Evolutionary conservation across 2,888 invertebrate genomes (phyloP).

Genomic region (Pollenia griseotomentosa): DNA sequence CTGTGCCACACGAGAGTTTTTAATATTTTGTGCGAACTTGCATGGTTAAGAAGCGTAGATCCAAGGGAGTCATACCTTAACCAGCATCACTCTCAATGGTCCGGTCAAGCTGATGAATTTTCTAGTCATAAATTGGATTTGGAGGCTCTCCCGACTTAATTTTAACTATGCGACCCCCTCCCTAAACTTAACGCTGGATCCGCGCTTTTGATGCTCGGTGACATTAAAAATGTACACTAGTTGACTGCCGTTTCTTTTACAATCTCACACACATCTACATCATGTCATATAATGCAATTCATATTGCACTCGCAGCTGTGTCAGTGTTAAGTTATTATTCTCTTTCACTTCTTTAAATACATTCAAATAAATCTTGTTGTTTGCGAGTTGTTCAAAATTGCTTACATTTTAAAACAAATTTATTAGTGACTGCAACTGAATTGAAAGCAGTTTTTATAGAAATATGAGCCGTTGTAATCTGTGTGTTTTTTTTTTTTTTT

Average conservation of each 20-base stretch:
- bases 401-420: slow-evolving; percentile 29
- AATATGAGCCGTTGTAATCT: no score
- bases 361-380: slow-evolving; percentile 35
- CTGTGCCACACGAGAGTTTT: no score
- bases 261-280: slow-evolving; percentile 1
- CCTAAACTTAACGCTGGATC: neutral
- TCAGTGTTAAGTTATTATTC: slow-evolving; percentile 39
- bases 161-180: neutral
- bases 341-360: slow-evolving; percentile 11
- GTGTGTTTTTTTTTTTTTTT: no score
- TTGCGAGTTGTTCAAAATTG: neutral
- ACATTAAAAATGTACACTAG: neutral
- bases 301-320: slow-evolving; percentile 42
- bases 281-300: slow-evolving; percentile 24
- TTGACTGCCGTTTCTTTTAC: slow-evolving; percentile 23
- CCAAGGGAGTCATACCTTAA: no score
- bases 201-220: neutral
- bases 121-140: no score
- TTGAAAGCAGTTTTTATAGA: neutral
- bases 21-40: no score
- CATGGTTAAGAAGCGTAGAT: no score
- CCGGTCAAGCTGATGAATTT: no score
- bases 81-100: no score
- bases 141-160: no score
- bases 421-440: slow-evolving; percentile 23